Evolutionary conservation across 2,888 invertebrate species (phyloP).

Genomic region (Operophtera brumata): DNA sequence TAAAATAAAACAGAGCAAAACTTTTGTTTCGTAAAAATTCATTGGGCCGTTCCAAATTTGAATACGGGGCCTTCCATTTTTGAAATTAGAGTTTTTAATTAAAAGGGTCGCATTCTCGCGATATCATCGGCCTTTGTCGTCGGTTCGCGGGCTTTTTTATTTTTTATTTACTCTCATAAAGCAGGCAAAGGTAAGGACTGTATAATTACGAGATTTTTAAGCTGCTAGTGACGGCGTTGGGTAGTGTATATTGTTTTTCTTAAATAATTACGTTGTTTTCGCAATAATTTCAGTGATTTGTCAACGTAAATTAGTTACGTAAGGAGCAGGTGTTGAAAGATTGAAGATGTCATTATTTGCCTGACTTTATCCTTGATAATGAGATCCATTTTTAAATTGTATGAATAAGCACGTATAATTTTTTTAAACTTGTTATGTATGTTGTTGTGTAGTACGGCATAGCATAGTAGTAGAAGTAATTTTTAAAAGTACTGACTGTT

Average conservation of each 20-base stretch:
- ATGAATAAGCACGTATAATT: neutral
- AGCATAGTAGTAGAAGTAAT: no score
- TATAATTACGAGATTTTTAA: slow-evolving; percentile 31
- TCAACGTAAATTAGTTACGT: slow-evolving; percentile 6
- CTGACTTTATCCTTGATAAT: neutral
- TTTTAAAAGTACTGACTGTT: no score
- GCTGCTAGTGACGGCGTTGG: slow-evolving; percentile 13
- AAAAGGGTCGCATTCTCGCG: slow-evolving; percentile 49
- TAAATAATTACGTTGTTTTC: slow-evolving; percentile 17
- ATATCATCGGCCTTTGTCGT: slow-evolving; percentile 52
- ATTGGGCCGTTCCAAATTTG: slow-evolving; percentile 36
- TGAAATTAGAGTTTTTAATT: slow-evolving; percentile 54
- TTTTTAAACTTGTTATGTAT: no score
- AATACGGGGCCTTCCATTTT: slow-evolving; percentile 46
- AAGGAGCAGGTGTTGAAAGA: slow-evolving; percentile 14
- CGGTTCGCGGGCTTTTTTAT: slow-evolving; percentile 37
- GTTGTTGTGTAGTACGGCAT: no score
- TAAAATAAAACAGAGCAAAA: slow-evolving; percentile 27
- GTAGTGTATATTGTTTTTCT: slow-evolving; percentile 16
- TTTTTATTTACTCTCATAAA: slow-evolving; percentile 32
- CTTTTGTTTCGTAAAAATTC: slow-evolving; percentile 37
- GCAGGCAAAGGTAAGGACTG: slow-evolving; percentile 38
- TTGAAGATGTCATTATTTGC: slow-evolving; percentile 6
- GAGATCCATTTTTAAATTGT: neutral
- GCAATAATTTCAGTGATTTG: slow-evolving; percentile 18